Conservation (phyloP, 2,797 vertebrate genomes). For the Denticeps clupeoides region DNA sequence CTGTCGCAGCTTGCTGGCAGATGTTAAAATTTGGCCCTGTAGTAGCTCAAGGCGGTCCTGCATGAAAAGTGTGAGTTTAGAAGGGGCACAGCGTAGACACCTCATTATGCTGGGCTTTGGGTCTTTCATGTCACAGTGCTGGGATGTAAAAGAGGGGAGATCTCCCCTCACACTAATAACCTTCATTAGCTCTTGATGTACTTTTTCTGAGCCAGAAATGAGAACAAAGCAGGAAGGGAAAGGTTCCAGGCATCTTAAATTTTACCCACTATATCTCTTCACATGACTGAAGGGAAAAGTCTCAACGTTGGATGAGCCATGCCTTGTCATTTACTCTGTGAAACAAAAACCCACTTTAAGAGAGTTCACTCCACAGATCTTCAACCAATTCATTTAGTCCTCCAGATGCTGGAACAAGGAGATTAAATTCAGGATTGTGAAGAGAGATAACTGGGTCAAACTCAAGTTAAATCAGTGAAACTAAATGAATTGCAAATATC, state of each 20-base stretch:
- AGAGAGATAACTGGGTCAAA: too few species aligned
- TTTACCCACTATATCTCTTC: background rate
- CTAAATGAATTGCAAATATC: too few species aligned
- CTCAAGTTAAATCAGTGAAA: too few species aligned
- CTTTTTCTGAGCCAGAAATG: background rate
- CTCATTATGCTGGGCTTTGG: conserved; percentile 11
- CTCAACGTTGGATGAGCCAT: background rate
- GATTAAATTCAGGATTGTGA: too few species aligned
- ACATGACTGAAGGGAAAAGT: background rate
- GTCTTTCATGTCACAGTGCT: conserved; percentile 5
- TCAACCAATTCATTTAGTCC: too few species aligned
- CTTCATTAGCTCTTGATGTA: background rate
- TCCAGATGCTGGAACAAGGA: too few species aligned
- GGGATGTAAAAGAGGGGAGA: conserved; percentile 2
- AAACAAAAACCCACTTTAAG: too few species aligned
- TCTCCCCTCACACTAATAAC: background rate
- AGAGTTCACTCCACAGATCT: too few species aligned
- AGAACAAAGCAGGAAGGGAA: conserved; percentile 6
- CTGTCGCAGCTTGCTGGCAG: conserved; percentile 37
- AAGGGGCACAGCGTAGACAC: conserved; percentile 16
- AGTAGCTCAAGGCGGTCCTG: conserved; percentile 16
- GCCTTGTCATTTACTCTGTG: background rate
- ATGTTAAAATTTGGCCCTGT: conserved; percentile 21
- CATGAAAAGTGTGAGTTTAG: conserved; percentile 5
- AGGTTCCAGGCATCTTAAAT: background rate